phyloP scores from a whole-genome alignment of 2,113 vertebrate genomes.

The Anser cygnoides region DNA sequence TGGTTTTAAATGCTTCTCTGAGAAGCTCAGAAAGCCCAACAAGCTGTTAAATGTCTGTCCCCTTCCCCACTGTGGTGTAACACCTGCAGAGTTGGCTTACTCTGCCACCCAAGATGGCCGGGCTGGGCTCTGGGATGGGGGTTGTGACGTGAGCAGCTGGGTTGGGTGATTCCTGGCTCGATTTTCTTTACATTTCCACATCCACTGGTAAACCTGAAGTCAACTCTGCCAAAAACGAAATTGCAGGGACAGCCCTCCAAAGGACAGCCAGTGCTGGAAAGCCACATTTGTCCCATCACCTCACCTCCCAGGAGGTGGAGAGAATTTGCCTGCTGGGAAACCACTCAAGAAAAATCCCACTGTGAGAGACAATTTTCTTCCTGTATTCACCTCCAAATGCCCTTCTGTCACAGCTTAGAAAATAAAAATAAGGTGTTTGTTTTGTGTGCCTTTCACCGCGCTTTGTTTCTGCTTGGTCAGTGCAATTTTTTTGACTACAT shows the following conservation, averaged over 20 bases:
- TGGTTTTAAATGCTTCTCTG: background rate
- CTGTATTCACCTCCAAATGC: background rate
- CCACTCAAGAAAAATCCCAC: background rate
- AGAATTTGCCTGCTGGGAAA: background rate
- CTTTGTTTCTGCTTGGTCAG: background rate
- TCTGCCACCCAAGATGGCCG: fast-evolving
- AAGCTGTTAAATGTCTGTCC: background rate
- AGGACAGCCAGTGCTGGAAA: fast-evolving
- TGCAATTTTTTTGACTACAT: background rate
- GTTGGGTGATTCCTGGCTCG: background rate
- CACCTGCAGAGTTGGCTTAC: background rate
- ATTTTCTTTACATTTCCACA: background rate
- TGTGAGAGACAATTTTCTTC: background rate
- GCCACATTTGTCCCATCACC: background rate
- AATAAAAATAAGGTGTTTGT: background rate
- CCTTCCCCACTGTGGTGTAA: fast-evolving
- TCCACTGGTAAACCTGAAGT: background rate
- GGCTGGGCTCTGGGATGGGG: background rate
- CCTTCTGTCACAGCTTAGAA: background rate
- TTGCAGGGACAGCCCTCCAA: background rate
- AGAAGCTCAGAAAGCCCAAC: background rate
- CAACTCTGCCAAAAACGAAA: background rate
- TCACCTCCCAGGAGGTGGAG: background rate
- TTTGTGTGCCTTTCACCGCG: background rate
- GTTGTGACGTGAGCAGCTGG: background rate